A percentile compares a stretch with the other conserved stretches of the same genome.
Evolutionary conservation across 2,888 invertebrate species (phyloP).

Genomic region (Heliconius aoede): DNA sequence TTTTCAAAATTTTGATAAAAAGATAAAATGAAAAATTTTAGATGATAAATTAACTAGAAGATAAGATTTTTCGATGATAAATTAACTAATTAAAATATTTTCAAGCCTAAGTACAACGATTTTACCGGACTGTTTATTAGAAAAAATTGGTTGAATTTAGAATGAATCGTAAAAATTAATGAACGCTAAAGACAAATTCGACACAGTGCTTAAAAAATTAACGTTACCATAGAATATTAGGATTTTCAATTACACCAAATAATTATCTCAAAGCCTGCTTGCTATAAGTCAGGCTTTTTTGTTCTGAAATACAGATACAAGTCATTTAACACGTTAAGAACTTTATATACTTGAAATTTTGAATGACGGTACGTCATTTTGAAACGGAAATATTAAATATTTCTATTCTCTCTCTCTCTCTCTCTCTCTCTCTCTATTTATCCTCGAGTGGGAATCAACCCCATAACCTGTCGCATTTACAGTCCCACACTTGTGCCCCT

Average conservation of each 20-base stretch:
- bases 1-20: too few relatives aligned
- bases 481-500: too few relatives aligned
- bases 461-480: too few relatives aligned
- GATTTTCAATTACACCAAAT: conserved; percentile 10
- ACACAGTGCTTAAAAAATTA: neutral
- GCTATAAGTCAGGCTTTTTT: neutral
- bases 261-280: neutral
- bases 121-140: neutral
- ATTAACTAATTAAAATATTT: too few relatives aligned
- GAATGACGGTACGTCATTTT: too few relatives aligned
- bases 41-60: too few relatives aligned
- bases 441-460: too few relatives aligned
- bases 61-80: too few relatives aligned
- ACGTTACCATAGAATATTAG: conserved; percentile 1
- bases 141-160: neutral
- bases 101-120: neutral
- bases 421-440: too few relatives aligned
- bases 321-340: neutral
- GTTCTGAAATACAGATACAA: neutral
- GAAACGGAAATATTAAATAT: too few relatives aligned
- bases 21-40: too few relatives aligned
- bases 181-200: conserved; percentile 12
- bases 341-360: neutral
- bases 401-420: too few relatives aligned
- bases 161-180: conserved; percentile 17